These are phyloP conservation scores for Brachionus paranguensis DNA, from an alignment of 1,140 invertebrate genomes.

Conservation along the genomic window DNA sequence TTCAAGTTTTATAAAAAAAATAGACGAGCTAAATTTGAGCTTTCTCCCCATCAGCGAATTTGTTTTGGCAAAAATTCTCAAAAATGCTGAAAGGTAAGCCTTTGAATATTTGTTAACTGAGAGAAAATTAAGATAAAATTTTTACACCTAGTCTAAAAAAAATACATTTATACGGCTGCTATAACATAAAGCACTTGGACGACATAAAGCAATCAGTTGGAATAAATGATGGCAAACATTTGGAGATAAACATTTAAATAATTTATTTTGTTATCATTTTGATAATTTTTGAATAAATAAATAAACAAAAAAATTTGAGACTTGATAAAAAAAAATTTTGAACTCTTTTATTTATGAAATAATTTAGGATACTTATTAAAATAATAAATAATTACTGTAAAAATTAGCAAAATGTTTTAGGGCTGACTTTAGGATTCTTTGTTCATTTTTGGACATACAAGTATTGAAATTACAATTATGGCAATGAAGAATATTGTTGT, in stretches of 20 bases:
- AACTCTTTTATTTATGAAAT: background rate
- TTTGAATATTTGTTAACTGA: no score
- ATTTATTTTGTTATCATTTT: background rate
- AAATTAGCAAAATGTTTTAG: background rate
- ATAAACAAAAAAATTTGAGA: background rate
- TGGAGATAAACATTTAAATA: conserved; percentile 26
- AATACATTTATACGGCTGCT: conserved; percentile 16
- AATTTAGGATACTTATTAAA: background rate
- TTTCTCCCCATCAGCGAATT: conserved; percentile 8
- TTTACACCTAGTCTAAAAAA: background rate
- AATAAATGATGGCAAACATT: background rate
- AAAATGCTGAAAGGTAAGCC: conserved; percentile 1
- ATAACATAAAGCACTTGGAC: conserved; percentile 8
- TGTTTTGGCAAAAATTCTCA: background rate
- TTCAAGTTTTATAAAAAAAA: conserved; percentile 6
- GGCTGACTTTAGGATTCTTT: background rate
- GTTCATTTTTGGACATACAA: background rate
- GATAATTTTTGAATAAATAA: background rate
- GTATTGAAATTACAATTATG: background rate
- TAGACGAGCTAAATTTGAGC: conserved; percentile 25
- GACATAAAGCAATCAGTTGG: background rate
- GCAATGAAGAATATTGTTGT: conserved; percentile 10
- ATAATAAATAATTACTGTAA: background rate
- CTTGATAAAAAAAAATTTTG: background rate
- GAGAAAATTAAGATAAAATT: no score